These are phyloP conservation scores for Girardinichthys multiradiatus DNA, from an alignment of 2,113 vertebrate species.

Conservation along the genomic window DNA sequence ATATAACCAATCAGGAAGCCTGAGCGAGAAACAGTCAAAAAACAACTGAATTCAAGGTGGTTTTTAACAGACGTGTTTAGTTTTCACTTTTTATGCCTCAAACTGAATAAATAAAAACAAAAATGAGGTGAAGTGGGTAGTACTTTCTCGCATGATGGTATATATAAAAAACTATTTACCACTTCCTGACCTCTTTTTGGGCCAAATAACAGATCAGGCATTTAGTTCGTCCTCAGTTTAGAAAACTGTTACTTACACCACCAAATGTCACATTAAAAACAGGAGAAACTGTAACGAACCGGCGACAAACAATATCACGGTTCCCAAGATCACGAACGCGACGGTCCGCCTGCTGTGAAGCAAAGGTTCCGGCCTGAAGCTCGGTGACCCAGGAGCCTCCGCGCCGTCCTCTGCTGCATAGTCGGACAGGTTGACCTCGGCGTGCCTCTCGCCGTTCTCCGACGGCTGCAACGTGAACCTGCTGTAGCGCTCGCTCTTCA, in stretches of 20 bases:
- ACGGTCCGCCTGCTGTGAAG: constrained; percentile 34
- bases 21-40: constrained; percentile 40
- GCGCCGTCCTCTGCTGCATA: constrained; percentile 81
- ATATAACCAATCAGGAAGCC: constrained; percentile 86
- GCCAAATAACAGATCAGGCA: too few species aligned
- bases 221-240: too few species aligned
- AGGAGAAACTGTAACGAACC: constrained; percentile 74
- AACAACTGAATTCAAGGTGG: too few species aligned
- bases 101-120: neutral
- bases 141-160: too few species aligned
- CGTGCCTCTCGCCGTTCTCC: constrained; percentile 82
- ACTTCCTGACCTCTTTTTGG: too few species aligned
- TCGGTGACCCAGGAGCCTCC: constrained; percentile 49
- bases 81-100: too few species aligned
- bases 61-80: too few species aligned
- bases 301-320: constrained; percentile 79
- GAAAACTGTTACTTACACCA: neutral
- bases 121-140: neutral
- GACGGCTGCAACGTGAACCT: constrained; percentile 87
- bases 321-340: constrained; percentile 58
- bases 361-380: constrained; percentile 29
- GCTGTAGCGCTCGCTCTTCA: constrained; percentile 84
- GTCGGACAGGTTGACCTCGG: constrained; percentile 88
- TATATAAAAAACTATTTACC: too few species aligned
- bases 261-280: neutral